A percentile compares a stretch with the other conserved stretches of the same genome.
phyloP scores from a whole-genome alignment of 2,888 invertebrate species.

The Melipona beecheii region DNA sequence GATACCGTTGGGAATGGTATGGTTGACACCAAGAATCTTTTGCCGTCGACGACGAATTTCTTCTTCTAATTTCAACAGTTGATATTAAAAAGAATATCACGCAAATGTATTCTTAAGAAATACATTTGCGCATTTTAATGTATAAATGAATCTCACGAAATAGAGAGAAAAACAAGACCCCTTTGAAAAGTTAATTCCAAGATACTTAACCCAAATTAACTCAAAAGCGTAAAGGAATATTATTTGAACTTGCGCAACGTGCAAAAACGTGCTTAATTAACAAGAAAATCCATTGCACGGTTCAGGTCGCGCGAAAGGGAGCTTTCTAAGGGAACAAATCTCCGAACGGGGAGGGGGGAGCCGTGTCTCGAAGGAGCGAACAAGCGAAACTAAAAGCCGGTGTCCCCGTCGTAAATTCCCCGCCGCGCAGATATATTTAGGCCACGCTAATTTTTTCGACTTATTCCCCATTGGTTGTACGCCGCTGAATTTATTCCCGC shows the following conservation, averaged over 20 bases:
- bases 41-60: too few relatives aligned
- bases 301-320: background rate
- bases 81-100: too few relatives aligned
- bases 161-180: background rate
- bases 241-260: background rate
- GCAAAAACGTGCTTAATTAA: background rate
- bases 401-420: slow-evolving; percentile 3
- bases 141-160: background rate
- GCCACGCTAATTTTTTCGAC: slow-evolving; percentile 38
- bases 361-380: background rate
- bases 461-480: slow-evolving; percentile 28
- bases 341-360: background rate
- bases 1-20: too few relatives aligned
- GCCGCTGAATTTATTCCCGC: slow-evolving; percentile 41
- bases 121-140: too few relatives aligned
- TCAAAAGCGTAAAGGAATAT: background rate
- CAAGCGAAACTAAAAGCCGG: slow-evolving; percentile 6
- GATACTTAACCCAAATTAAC: background rate
- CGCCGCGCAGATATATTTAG: slow-evolving; percentile 16
- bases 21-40: too few relatives aligned
- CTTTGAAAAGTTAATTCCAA: background rate
- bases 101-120: too few relatives aligned
- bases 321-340: background rate
- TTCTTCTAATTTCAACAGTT: too few relatives aligned
- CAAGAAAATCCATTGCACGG: background rate